phyloP scores from a whole-genome alignment of 2,888 invertebrate genomes.

The Epistrophe eligans region DNA sequence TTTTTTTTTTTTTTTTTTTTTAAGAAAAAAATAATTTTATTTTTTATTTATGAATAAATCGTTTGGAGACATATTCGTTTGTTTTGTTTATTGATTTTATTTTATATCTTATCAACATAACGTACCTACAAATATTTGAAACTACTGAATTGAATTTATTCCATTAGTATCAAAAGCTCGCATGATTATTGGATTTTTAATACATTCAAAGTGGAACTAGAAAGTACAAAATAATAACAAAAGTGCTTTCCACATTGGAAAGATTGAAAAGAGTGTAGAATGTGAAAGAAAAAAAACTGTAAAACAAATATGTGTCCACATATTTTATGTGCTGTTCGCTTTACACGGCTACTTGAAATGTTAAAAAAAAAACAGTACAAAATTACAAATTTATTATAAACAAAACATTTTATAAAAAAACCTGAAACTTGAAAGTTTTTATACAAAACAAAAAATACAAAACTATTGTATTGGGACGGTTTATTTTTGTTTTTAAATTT shows the following conservation, averaged over 20 bases:
- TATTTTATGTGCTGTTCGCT: background rate
- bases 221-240: no score
- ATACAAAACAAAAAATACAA: no score
- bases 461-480: no score
- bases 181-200: background rate
- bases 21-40: constrained; percentile 34
- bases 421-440: no score
- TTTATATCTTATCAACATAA: background rate
- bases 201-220: no score
- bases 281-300: background rate
- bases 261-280: no score
- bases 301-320: constrained; percentile 10
- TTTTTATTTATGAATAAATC: constrained; percentile 64
- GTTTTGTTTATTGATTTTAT: background rate
- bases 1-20: constrained; percentile 43
- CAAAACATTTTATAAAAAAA: no score
- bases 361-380: no score
- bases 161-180: background rate
- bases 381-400: no score
- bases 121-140: background rate
- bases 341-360: no score
- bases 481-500: no score
- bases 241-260: no score
- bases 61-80: constrained; percentile 84
- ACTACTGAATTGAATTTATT: background rate